Percentiles rank a stretch among this genome's conserved stretches.
These are phyloP conservation scores for Epizoanthus ramosus DNA, from an alignment of 92 coral and sea anemone genomes.

Conservation along the genomic window DNA sequence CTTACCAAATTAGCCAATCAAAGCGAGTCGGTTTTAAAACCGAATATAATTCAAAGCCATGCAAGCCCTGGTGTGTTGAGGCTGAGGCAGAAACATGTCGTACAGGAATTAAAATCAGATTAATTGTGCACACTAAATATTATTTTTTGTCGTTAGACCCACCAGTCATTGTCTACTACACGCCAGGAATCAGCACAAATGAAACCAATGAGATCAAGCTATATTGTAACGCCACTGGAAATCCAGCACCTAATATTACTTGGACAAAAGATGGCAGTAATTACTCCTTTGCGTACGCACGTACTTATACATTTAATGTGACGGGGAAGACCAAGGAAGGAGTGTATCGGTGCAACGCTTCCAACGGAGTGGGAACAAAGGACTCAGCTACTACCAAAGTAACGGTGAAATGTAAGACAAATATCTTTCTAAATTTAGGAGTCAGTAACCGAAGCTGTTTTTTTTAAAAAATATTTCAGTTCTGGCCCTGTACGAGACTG, in stretches of 20 bases:
- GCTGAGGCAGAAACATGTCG: no score
- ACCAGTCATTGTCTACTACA: background rate
- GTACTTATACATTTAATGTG: background rate
- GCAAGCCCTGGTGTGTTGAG: no score
- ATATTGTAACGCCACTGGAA: constrained; percentile 7
- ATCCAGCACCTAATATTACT: background rate
- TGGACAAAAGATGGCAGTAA: background rate
- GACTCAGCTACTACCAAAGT: constrained; percentile 7
- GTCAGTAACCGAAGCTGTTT: no score
- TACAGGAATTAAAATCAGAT: no score
- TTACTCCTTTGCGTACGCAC: background rate
- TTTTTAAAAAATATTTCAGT: no score
- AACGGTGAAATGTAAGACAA: background rate
- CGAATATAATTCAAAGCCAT: no score
- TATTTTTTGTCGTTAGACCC: background rate
- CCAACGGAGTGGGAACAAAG: background rate
- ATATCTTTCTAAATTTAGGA: no score
- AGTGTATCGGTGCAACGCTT: constrained; percentile 16
- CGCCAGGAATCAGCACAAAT: background rate
- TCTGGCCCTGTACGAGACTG: no score
- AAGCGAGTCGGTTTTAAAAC: no score
- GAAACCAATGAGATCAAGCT: background rate
- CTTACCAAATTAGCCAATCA: no score
- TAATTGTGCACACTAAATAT: no score
- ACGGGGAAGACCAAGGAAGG: constrained; percentile 1